Conservation (phyloP, 23 tunicate species). For the Trididemnum miniatum region DNA sequence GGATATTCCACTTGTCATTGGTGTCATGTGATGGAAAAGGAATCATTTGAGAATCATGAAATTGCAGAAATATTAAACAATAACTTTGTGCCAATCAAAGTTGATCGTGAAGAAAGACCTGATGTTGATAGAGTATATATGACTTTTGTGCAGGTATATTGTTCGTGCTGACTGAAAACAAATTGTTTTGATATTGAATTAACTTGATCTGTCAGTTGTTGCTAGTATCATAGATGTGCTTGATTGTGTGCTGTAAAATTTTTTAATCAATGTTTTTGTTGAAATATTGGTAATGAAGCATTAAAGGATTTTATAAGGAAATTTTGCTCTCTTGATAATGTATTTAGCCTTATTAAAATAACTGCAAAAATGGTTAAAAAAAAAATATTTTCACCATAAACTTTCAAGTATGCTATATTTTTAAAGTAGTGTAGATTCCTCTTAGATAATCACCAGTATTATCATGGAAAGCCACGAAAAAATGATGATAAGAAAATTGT, state of each 20-base stretch:
- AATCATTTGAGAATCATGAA: constrained; percentile 43
- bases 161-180: background rate
- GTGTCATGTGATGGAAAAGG: constrained; percentile 65
- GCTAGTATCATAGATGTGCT: background rate
- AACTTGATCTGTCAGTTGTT: background rate
- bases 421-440: no score
- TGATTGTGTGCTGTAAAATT: background rate
- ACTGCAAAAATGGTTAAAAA: no score
- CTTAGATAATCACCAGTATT: no score
- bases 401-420: no score
- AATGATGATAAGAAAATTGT: no score
- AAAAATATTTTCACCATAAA: no score
- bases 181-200: background rate
- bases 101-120: constrained; percentile 53
- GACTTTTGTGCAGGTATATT: constrained; percentile 51
- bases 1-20: constrained; percentile 60
- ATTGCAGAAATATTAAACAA: constrained; percentile 37
- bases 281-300: no score
- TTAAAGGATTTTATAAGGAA: no score
- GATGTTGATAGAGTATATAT: constrained; percentile 58
- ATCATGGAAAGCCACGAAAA: no score
- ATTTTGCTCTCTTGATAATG: no score
- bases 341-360: no score
- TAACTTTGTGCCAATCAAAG: constrained; percentile 45
- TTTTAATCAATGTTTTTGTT: no score